Percentiles rank a stretch among this genome's conserved stretches.
Conservation (phyloP, 2,888 invertebrate species). For the Sinelater perroti region DNA sequence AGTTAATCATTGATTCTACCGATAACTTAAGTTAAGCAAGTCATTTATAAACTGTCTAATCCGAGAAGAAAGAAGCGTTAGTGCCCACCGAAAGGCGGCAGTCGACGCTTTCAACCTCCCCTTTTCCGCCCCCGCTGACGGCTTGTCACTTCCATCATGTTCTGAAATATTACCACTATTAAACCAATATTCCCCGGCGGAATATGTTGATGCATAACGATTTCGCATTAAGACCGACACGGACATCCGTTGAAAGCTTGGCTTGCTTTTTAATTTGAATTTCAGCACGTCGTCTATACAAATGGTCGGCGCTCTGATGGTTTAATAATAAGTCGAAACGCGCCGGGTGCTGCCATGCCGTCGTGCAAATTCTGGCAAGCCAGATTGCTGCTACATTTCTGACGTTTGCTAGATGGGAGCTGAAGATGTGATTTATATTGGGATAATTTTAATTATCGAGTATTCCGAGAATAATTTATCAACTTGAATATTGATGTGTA, state of each 20-base stretch:
- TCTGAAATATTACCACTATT: conserved; percentile 1
- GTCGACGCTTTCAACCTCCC: conserved; percentile 22
- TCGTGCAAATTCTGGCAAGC: conserved; percentile 16
- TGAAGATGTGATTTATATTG: no score
- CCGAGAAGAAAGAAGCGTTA: neutral
- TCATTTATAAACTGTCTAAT: no score
- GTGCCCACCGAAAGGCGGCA: conserved; percentile 13
- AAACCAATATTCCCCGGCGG: conserved; percentile 2
- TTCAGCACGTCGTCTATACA: conserved; percentile 14
- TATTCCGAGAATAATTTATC: no score
- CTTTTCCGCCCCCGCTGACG: conserved; percentile 19
- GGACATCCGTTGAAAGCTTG: neutral
- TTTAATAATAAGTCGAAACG: conserved; percentile 26
- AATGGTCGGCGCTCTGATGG: conserved; percentile 11
- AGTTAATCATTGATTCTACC: no score
- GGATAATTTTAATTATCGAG: no score
- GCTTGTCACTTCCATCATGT: conserved; percentile 15
- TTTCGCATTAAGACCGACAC: conserved; percentile 1
- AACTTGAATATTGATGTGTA: no score
- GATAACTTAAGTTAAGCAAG: no score
- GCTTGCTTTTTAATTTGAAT: conserved; percentile 4
- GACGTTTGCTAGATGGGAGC: no score
- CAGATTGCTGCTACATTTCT: conserved; percentile 1
- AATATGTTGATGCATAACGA: conserved; percentile 6
- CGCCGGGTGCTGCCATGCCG: conserved; percentile 15